Base-by-base conservation (phyloP, 2,888 invertebrate genomes). In the Smittia aterrima region DNA sequence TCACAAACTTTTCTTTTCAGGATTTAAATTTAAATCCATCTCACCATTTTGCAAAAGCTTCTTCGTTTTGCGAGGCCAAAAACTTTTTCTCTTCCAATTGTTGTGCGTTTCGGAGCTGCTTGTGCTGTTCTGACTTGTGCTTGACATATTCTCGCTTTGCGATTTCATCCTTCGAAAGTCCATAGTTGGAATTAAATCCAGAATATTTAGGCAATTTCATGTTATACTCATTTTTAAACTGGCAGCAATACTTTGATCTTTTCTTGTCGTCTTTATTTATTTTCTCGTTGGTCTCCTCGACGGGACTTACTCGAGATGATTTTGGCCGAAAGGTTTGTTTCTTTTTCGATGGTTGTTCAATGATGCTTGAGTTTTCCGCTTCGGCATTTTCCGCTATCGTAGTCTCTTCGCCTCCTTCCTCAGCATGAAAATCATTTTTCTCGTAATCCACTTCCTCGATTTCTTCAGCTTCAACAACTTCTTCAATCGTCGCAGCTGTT, bases 161-260 rank as follows among this genome's bases (percentile, higher is more conserved):
- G 20, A 66, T 24, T 66, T 74, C 66, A 9, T 74, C 74, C 74
- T 74, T 64, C 25, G 74, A 74, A 66, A 74, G 66, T 66, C 74
- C 74, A 74, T 74, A 74, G 62, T 66, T 38, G 62, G 74, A 74
- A 27, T 66, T 62, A 38, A 27, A 66, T 47, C 74, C 74, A 27
- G 62, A 62, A 66, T 74, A 74, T 66, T 66, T 64, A 22, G 74
- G 74, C 32, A 74, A 66, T 47, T 66, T 74, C 40, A 62, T 6
- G 32, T 32, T 72, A 66, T 74, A 74, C 74, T 74, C 74, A 74
- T 74, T 25, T 62, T 74, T 74, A 47, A 40, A 32, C 25, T 66
- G 27, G 38, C 74, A 74, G 47, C 74, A 74, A n/a, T 16, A n/a
- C 32, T 74, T 74, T 40, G 16, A 11, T n/a, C 20, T 67, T 25